These are phyloP conservation scores for Brachyalestes nurse DNA, from an alignment of 2,797 vertebrate species.

Conservation along the genomic window DNA sequence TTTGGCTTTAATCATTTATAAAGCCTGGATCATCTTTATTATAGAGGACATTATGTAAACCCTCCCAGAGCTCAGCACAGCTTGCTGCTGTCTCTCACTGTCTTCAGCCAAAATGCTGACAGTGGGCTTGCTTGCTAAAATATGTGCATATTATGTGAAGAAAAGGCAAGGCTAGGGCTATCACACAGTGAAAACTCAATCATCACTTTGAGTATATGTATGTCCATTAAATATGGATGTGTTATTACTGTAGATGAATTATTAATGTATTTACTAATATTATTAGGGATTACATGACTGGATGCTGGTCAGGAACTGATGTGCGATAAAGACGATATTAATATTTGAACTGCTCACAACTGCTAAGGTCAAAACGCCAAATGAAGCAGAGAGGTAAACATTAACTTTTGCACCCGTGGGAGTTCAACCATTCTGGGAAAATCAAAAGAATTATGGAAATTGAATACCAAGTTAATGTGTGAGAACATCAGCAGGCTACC, in stretches of 20 bases:
- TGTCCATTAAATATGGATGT: slow-evolving; percentile 52
- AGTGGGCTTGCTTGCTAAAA: slow-evolving; percentile 40
- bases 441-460: slow-evolving; percentile 52
- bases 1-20: background rate
- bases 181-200: slow-evolving; percentile 35
- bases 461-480: slow-evolving; percentile 28
- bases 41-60: background rate
- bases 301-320: slow-evolving; percentile 44
- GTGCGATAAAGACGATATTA: slow-evolving; percentile 45
- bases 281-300: slow-evolving; percentile 51
- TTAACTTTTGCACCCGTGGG: slow-evolving; percentile 42
- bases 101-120: slow-evolving; percentile 42
- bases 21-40: background rate
- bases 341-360: slow-evolving; percentile 54
- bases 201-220: slow-evolving; percentile 47
- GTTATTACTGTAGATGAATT: slow-evolving; percentile 53
- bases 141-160: slow-evolving; percentile 48
- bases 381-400: slow-evolving; percentile 44
- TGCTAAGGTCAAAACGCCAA: slow-evolving; percentile 47
- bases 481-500: background rate
- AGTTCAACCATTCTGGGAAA: slow-evolving; percentile 38
- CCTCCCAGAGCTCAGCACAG: background rate
- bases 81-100: slow-evolving; percentile 11
- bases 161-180: slow-evolving; percentile 32
- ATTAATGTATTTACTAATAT: slow-evolving; percentile 59